Base-by-base conservation (phyloP, 2,113 vertebrate species). In the Oryzias woworae region DNA sequence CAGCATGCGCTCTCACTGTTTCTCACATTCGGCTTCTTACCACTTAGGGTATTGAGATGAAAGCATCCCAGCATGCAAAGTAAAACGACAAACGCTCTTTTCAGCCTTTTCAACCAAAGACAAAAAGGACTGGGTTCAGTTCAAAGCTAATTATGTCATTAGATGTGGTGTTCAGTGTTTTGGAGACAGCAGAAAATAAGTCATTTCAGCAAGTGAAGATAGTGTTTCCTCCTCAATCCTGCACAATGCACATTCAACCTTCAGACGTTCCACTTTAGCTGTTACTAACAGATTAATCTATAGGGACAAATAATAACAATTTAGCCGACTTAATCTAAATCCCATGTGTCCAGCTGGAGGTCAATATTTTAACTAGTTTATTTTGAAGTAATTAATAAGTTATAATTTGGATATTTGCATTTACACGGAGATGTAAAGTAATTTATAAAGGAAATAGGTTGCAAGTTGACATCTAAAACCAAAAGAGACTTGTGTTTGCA, bases 181-280 rank as follows among this genome's bases (percentile, higher is more conserved):
- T n/a, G n/a, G n/a, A n/a, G n/a, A n/a, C n/a, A n/a, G n/a, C n/a
- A n/a, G n/a, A n/a, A n/a, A n/a, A n/a, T n/a, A 88, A 86, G 81
- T 74, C 71, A 62, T 84, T 88, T 84, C 74, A 75, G 75, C 67
- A 69, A 74, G 61, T 69, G 57, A 26, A 68, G 60, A 70, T 62
- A 82, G 63, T 58, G 59, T 23, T 68, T 73, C 79, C 83, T 85
- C 83, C 68, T 36, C 10, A 79, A 70, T 52, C 59, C 48, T 47
- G 53, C 55, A 60, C 66, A 49, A 66, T 54, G 57, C 58, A 76
- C 65, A 64, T 42, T 63, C 58, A 51, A 70, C 71, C 24, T 22
- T 77, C 66, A 56, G 31, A 71, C 77, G 24, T 69, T 50, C 58
- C 46, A 2, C 24, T 46, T 48, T 28, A 54, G 42, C 58, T 71